Evolutionary conservation across 2,888 invertebrate genomes (phyloP).

Genomic region (Diadegma fenestrale): DNA sequence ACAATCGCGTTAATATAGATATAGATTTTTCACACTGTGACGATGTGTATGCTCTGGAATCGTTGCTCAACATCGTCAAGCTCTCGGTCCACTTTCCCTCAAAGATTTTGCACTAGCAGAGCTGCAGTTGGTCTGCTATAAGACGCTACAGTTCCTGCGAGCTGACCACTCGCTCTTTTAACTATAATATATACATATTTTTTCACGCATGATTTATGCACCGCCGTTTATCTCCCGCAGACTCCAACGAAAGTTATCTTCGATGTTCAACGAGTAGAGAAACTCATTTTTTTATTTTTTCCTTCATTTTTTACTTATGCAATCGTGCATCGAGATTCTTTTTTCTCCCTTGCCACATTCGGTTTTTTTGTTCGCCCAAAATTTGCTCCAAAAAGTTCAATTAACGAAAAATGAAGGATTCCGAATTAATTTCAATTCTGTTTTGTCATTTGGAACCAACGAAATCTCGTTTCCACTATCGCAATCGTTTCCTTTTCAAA

Average conservation of each 20-base stretch:
- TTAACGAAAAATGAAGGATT: not conserved
- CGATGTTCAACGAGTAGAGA: not conserved
- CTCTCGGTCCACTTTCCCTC: constrained; percentile 82
- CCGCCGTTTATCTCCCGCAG: not conserved
- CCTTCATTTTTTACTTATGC: not conserved
- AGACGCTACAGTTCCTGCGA: constrained; percentile 37
- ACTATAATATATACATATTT: constrained; percentile 34
- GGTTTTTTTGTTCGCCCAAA: not conserved
- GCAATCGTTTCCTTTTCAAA: not conserved
- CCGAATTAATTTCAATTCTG: not conserved
- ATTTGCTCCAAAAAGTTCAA: not conserved
- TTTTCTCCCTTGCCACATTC: not conserved
- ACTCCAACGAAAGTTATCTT: constrained; percentile 19
- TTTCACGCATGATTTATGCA: constrained; percentile 53
- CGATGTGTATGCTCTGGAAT: constrained; percentile 47
- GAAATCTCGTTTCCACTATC: not conserved
- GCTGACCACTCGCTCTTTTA: constrained; percentile 49
- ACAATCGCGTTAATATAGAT: constrained; percentile 15
- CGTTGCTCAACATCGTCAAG: constrained; percentile 79
- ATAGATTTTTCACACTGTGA: not conserved
- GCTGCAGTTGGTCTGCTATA: constrained; percentile 16
- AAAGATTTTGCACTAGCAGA: constrained; percentile 71
- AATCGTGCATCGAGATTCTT: not conserved
- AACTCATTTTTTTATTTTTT: not conserved
- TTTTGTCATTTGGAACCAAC: not conserved